phyloP scores from a whole-genome alignment of 2,888 invertebrate species.

The Dynastes maya region DNA sequence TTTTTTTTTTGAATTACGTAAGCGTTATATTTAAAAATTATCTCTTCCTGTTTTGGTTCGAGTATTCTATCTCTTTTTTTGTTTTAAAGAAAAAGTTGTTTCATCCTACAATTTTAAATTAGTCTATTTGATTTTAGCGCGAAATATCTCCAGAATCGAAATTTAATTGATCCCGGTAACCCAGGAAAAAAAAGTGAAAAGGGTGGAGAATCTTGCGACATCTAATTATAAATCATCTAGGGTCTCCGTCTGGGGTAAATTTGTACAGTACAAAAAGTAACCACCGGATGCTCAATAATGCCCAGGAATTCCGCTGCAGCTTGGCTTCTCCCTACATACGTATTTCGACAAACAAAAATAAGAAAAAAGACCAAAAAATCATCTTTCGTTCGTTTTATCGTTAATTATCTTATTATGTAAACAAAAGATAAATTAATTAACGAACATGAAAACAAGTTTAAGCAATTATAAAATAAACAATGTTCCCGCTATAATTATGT shows the following conservation, averaged over 20 bases:
- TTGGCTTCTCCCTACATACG: not conserved
- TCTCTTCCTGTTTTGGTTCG: slow-evolving; percentile 22
- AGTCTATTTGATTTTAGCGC: not conserved
- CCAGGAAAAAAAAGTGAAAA: not conserved
- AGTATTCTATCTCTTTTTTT: not conserved
- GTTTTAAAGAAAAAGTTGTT: not conserved
- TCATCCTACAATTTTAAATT: not conserved
- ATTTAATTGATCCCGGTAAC: not conserved
- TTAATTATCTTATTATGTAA: no score
- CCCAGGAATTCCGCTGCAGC: slow-evolving; percentile 17
- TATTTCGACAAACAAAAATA: not conserved
- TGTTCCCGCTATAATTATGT: not conserved
- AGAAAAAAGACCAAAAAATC: not conserved
- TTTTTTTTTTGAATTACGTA: slow-evolving; percentile 22
- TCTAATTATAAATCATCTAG: slow-evolving; percentile 6
- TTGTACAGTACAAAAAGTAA: not conserved
- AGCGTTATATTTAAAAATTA: slow-evolving; percentile 30
- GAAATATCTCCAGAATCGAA: no score
- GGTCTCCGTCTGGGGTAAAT: not conserved
- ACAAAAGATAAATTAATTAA: no score
- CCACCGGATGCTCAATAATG: slow-evolving; percentile 21
- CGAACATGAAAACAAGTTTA: not conserved
- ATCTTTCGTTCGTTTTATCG: no score
- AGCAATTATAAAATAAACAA: slow-evolving; percentile 7
- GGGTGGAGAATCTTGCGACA: not conserved